Evolutionary conservation across 2,888 invertebrate genomes (phyloP), one percentile per base, ranked within the genome.

Genomic region (Chironomus riparius): DNA sequence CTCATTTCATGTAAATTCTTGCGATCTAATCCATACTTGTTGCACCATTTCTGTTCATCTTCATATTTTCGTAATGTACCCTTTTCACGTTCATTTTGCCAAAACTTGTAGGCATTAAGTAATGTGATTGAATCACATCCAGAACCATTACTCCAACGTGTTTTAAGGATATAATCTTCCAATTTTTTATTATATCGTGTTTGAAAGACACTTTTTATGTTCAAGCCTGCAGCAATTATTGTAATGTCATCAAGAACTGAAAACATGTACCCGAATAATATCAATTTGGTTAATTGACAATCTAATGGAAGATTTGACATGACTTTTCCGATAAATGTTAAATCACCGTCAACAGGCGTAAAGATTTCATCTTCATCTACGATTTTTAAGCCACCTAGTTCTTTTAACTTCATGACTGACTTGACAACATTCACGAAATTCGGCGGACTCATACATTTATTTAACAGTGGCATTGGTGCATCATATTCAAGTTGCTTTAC

Each of bases 371-470:
- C 84, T 0, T 86, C 82, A 0, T 87, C 88, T 47, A 87, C 87
- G 77, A 90, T 87, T 61, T 61, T n/a, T 7, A 97, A 82, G 0
- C 92, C 97, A 7, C 97, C 95, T n/a, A 90, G 85, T 90, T 93
- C 83, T 48, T 78, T 78, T 3, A 98, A 85, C 61, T 89, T 85
- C n/a, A 94, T 86, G 78, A 97, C 87, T 0, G 96, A 94, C 75
- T 89, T 87, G 77, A 91, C 88, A 79, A 98, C 92, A 81, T 94
- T 93, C 22, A 87, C 87, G 50, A 95, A 85, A 81, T 93, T 90
- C 0, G 98, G 98, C 15, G 96, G 95, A 80, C 93, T 91, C 83
- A 98, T 86, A 1, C 95, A 93, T 47, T 94, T 83, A 0, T 92
- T 94, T 0, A 98, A 85, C 28, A 97, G 87, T 38, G 91, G 89